These are phyloP conservation scores for Setophaga kirtlandii DNA, from an alignment of 2,113 vertebrate species.

Conservation along the genomic window DNA sequence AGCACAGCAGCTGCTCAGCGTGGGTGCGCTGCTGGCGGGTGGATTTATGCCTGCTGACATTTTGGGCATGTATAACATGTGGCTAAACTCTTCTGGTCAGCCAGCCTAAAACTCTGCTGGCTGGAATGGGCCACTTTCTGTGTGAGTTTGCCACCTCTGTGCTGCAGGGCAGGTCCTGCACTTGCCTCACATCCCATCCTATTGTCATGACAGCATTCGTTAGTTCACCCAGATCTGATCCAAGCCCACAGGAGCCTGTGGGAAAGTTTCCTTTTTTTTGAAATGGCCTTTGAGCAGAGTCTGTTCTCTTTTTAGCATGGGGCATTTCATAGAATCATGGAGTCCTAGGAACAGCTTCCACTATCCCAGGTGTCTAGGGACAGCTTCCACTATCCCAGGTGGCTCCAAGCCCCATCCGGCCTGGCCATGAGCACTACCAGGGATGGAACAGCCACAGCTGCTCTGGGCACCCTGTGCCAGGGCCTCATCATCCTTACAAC, in stretches of 20 bases:
- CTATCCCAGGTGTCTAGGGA: fast-evolving
- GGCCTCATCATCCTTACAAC: fast-evolving
- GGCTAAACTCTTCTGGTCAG: background rate
- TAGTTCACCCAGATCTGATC: background rate
- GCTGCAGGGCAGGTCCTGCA: background rate
- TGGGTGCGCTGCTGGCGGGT: background rate
- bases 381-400: background rate
- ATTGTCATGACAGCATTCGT: background rate
- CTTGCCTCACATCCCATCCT: fast-evolving
- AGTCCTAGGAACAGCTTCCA: background rate
- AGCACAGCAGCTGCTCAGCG: background rate
- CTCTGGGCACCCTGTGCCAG: background rate
- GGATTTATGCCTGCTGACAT: background rate
- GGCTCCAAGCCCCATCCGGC: fast-evolving
- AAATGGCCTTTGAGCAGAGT: background rate
- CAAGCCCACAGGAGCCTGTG: background rate
- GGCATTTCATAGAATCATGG: background rate
- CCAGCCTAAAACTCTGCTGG: fast-evolving
- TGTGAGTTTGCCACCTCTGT: fast-evolving
- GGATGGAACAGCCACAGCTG: background rate
- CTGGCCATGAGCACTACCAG: background rate
- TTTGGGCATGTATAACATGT: fast-evolving
- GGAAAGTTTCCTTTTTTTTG: background rate
- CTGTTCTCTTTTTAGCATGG: background rate
- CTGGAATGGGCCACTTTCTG: fast-evolving